Evolutionary conservation across 53 echinoderm and acorn worm species (phyloP).

Genomic region (Zoroaster sp.): DNA sequence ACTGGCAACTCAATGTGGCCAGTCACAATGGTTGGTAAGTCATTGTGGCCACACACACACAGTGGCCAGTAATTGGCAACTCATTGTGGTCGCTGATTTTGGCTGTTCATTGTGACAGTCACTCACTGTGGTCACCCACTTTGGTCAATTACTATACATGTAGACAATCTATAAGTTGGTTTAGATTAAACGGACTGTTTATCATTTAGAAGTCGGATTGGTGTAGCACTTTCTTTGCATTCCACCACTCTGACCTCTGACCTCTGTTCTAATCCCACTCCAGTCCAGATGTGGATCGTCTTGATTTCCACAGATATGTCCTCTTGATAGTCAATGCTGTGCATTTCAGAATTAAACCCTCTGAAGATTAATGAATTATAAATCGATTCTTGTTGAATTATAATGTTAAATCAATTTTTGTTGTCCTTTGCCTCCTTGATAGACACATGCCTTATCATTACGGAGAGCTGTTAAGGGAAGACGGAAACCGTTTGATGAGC

Average conservation of each 20-base stretch:
- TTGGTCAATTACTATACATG: not conserved
- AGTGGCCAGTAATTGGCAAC: not conserved
- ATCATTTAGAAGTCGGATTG: not conserved
- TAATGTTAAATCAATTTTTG: not conserved
- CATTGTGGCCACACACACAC: not conserved
- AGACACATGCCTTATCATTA: slow-evolving; percentile 93
- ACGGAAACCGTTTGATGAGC: slow-evolving; percentile 86
- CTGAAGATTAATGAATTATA: not conserved
- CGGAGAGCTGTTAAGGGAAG: slow-evolving; percentile 85
- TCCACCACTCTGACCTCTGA: too few species aligned
- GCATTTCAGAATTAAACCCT: too few species aligned
- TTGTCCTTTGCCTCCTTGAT: not conserved
- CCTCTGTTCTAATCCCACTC: too few species aligned
- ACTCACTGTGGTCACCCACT: not conserved
- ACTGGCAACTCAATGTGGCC: not conserved
- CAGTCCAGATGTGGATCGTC: too few species aligned
- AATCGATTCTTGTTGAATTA: not conserved
- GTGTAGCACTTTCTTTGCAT: not conserved
- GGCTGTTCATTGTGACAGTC: not conserved
- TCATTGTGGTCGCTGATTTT: not conserved
- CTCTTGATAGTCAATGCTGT: too few species aligned
- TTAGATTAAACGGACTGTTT: not conserved
- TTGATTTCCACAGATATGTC: too few species aligned
- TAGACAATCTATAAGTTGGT: not conserved
- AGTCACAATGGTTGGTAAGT: too few species aligned